Percentiles rank a stretch among this genome's conserved stretches.
Conservation (phyloP, 2,797 vertebrate genomes). For the Emydoidea blandingii region DNA sequence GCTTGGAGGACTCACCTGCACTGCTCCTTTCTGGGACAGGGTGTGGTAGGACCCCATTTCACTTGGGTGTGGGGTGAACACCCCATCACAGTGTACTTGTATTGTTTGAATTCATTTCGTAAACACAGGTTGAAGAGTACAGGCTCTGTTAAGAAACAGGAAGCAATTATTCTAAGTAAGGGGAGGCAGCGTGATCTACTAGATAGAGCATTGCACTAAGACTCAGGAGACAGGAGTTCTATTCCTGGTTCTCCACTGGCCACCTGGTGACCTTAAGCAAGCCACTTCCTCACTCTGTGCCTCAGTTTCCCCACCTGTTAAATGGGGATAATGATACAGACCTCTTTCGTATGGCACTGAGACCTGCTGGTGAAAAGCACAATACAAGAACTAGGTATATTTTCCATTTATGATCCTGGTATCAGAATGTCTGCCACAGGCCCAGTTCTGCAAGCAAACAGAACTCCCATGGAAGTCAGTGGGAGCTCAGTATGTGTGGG, state of each 20-base stretch:
- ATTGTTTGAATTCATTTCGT: not conserved
- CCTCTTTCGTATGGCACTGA: not conserved
- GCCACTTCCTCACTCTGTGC: not conserved
- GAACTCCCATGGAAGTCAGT: fast-evolving
- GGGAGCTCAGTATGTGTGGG: not conserved
- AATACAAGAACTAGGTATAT: not conserved
- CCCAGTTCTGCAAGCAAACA: fast-evolving
- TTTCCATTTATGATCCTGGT: fast-evolving
- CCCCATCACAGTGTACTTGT: too few species aligned
- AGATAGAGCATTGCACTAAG: fast-evolving
- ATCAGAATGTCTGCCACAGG: not conserved
- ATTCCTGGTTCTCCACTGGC: not conserved
- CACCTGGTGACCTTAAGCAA: not conserved
- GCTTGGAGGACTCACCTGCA: too few species aligned
- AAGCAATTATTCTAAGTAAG: not conserved
- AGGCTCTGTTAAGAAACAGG: not conserved
- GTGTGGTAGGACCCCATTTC: too few species aligned
- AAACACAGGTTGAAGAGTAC: not conserved
- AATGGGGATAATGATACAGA: not conserved
- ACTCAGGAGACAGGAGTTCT: not conserved
- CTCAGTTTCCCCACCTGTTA: not conserved
- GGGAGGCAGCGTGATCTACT: not conserved
- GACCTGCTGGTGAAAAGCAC: fast-evolving
- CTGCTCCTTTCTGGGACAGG: too few species aligned
- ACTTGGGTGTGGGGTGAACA: too few species aligned